Evolutionary conservation across 1,140 invertebrate genomes (phyloP).

Genomic region (Drosophila navojoa): DNA sequence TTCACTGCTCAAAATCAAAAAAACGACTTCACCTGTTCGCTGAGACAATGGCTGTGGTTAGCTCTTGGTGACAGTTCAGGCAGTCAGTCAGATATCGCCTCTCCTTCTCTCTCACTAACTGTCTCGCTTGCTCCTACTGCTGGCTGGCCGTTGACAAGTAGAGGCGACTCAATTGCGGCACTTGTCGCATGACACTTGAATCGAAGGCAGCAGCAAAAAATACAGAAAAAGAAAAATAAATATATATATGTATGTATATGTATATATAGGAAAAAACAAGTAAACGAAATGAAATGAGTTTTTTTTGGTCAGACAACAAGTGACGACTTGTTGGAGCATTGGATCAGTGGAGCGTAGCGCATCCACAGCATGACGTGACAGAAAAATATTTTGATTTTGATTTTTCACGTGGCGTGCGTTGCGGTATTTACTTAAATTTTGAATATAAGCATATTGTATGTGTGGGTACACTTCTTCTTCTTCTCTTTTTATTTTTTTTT

Average conservation of each 20-base stretch:
- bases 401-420: constrained; percentile 59
- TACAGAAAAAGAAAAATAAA: constrained; percentile 6
- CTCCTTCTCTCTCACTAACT: not conserved
- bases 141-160: constrained; percentile 57
- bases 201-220: constrained; percentile 20
- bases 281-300: constrained; percentile 48
- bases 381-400: constrained; percentile 57
- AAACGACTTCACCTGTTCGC: constrained; percentile 72
- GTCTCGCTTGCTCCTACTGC: not conserved
- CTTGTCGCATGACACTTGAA: constrained; percentile 76
- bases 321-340: constrained; percentile 59
- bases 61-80: constrained; percentile 67
- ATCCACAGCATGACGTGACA: constrained; percentile 70
- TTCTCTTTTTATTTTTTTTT: constrained; percentile 16
- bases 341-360: constrained; percentile 28
- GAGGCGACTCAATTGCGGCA: constrained; percentile 76
- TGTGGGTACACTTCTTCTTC: not conserved
- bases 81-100: constrained; percentile 26
- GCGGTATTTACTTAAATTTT: constrained; percentile 55
- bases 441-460: constrained; percentile 17
- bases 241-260: too few species aligned
- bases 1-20: constrained; percentile 63
- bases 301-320: constrained; percentile 37
- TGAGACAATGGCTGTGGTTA: constrained; percentile 63
- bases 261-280: too few species aligned